Evolutionary conservation across 2,797 vertebrate species (phyloP), one percentile per base, ranked within the genome.

Genomic region (Leptatherina wallacei): DNA sequence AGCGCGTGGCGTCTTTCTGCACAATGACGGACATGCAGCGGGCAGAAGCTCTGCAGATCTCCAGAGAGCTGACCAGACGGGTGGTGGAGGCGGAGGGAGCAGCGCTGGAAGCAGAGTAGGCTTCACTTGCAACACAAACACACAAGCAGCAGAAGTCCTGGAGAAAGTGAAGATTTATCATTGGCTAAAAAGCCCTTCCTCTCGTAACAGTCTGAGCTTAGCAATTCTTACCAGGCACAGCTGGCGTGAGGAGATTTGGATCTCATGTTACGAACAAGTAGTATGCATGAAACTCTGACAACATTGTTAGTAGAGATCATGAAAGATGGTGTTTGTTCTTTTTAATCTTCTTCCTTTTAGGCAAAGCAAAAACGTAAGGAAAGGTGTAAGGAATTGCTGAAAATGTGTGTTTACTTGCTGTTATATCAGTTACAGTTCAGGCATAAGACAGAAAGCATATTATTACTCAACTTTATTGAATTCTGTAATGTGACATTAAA

Each of bases 1-100:
- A 98, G 91, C 95, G 97, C 33, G 96, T 97, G 87, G 95, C 96
- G 0, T 97, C 97, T 65, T 99, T 98, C 94, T 98, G 97, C 85
- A 96, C 96, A 73, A 95, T 99, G 95, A 97, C 94, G 13, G 97
- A 97, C 76, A 95, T 97, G 93, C 96, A 97, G 83, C 93, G 95
- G 47, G 92, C 92, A 4, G 96, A 96, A 81, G 95, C 92, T 32
- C 88, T 97, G 89, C 96, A 96, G 82, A 95, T 93, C 77, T 80
- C 95, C 2, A 95, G 95, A 78, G 96, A 97, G 63, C 91, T 96
- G 81, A 93, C 95, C 75, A 90, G 96, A 82, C 94, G 95, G 47
- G 94, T 96, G 76, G 95, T 92, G 72, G 95, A 95, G 63, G 89
- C 95, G 4, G 95, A 95, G 61, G 92, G 94, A 84, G 95, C 96